These are phyloP conservation scores for Molossus alvarezi DNA, from an alignment of 2,797 vertebrate species.

Conservation along the genomic window DNA sequence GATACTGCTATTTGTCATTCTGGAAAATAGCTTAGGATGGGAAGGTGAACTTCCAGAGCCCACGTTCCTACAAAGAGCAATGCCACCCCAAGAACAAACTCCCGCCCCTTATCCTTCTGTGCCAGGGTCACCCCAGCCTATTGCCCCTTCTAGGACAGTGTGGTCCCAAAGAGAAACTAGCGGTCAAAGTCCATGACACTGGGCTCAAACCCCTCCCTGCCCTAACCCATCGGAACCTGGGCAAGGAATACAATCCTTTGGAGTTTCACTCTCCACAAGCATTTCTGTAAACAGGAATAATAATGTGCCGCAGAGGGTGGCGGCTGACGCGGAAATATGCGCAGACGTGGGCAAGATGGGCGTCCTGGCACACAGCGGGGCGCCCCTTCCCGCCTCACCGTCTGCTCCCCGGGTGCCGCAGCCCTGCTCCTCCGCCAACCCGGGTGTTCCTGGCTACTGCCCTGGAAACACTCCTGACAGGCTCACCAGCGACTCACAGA, in stretches of 20 bases:
- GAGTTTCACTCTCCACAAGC: too few species aligned
- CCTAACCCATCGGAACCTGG: neutral
- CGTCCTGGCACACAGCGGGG: neutral
- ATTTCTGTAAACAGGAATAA: neutral
- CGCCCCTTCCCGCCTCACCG: rapidly evolving
- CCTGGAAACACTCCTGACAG: neutral
- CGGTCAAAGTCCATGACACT: neutral
- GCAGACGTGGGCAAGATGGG: neutral
- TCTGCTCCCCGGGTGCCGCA: too few species aligned
- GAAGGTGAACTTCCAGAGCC: neutral
- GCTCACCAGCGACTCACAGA: neutral
- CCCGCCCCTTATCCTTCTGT: neutral
- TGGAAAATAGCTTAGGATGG: neutral
- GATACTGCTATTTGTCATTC: neutral
- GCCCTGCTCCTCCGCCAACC: neutral
- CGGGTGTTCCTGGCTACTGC: neutral
- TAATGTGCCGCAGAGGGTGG: neutral
- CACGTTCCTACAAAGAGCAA: neutral
- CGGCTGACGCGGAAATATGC: too few species aligned
- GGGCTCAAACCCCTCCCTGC: neutral
- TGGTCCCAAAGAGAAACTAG: neutral
- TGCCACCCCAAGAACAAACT: neutral
- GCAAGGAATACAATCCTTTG: neutral
- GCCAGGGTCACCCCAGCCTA: neutral
- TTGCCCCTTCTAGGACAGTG: rapidly evolving